Percentiles rank a stretch among this genome's conserved stretches.
These are phyloP conservation scores for Laterallus jamaicensis DNA, from an alignment of 2,113 vertebrate genomes.

Conservation along the genomic window DNA sequence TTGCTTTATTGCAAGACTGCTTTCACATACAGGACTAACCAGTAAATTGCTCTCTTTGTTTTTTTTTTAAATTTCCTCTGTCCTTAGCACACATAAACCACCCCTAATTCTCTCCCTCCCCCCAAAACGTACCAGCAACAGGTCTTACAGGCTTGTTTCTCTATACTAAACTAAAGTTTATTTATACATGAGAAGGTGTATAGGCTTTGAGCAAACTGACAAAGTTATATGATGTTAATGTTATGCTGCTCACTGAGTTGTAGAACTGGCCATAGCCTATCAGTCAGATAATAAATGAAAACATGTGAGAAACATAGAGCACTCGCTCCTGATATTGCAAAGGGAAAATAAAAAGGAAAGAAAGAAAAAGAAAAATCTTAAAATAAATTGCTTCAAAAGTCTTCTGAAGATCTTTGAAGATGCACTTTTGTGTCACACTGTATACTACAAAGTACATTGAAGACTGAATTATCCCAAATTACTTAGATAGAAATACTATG, in stretches of 20 bases:
- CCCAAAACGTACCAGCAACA: background rate
- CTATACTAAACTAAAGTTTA: conserved; percentile 10
- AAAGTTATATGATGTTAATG: conserved; percentile 52
- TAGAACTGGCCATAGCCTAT: conserved; percentile 21
- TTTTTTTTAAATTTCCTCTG: background rate
- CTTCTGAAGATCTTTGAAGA: background rate
- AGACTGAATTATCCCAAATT: background rate
- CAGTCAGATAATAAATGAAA: conserved; percentile 66
- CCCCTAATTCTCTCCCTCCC: background rate
- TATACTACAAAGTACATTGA: background rate
- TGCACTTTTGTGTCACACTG: background rate
- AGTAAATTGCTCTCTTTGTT: background rate
- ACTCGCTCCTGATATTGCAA: background rate
- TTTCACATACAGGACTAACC: background rate
- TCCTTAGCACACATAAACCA: background rate
- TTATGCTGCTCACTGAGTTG: conserved; percentile 51
- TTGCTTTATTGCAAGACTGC: background rate
- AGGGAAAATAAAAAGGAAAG: background rate
- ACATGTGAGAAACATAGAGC: background rate
- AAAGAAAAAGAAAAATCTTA: background rate
- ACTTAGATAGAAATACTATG: background rate
- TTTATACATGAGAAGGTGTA: background rate
- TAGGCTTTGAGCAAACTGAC: conserved; percentile 50
- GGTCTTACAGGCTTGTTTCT: background rate
- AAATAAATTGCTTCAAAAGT: background rate